These are phyloP conservation scores for Drosophila repleta DNA, from an alignment of 1,140 invertebrate species.

Conservation along the genomic window DNA sequence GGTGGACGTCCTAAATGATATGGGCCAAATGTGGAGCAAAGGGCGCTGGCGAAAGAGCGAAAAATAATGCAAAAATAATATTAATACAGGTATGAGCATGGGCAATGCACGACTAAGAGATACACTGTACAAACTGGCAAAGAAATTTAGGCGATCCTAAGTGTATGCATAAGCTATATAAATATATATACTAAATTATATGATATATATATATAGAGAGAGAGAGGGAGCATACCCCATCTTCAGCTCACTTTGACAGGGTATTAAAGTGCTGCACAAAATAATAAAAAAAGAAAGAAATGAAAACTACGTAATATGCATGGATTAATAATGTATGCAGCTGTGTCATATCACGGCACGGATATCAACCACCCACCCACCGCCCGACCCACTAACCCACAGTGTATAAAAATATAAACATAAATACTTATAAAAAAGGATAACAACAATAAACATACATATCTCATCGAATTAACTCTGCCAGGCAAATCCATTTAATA, in stretches of 20 bases:
- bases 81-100: too few species aligned
- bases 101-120: background rate
- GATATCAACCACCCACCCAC: background rate
- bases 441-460: constrained; percentile 1
- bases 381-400: background rate
- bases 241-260: too few species aligned
- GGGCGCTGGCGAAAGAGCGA: background rate
- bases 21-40: constrained; percentile 33
- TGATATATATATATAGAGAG: too few species aligned
- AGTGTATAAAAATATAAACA: background rate
- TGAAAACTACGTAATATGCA: background rate
- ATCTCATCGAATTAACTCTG: background rate
- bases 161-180: background rate
- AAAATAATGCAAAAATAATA: too few species aligned
- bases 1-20: constrained; percentile 38
- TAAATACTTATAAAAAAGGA: background rate
- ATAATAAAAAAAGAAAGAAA: background rate
- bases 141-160: too few species aligned
- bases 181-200: too few species aligned
- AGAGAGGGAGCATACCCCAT: too few species aligned
- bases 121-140: background rate
- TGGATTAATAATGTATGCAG: constrained; percentile 11
- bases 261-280: constrained; percentile 27
- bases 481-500: background rate
- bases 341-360: background rate